Evolutionary conservation across 2,797 vertebrate species (phyloP).

Genomic region (Clarias pachynema): DNA sequence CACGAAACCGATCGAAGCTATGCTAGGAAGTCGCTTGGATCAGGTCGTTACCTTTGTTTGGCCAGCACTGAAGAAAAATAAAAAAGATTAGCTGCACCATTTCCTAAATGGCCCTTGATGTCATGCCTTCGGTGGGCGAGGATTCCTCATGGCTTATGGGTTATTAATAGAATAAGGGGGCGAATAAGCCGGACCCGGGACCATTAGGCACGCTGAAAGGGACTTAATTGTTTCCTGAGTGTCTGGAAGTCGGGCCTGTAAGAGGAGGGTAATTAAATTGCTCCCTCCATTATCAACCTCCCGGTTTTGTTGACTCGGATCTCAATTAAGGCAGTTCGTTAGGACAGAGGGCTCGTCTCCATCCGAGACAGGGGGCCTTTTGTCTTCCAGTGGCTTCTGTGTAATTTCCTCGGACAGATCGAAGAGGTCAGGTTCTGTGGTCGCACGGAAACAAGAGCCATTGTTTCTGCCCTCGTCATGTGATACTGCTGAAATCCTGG

Average conservation of each 20-base stretch:
- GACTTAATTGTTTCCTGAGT: conserved; percentile 76
- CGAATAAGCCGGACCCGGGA: conserved; percentile 73
- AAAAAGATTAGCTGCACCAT: conserved; percentile 34
- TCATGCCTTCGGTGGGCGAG: conserved; percentile 61
- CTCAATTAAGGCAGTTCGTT: conserved; percentile 78
- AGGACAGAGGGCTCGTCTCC: conserved; percentile 62
- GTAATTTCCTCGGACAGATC: conserved; percentile 20
- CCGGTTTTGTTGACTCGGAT: conserved; percentile 61
- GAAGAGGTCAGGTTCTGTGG: not conserved
- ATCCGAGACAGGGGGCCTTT: conserved; percentile 35
- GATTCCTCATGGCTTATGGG: conserved; percentile 74
- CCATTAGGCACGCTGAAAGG: conserved; percentile 76
- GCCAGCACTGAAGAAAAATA: conserved; percentile 27
- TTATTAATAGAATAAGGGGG: conserved; percentile 81
- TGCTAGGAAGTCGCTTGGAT: not conserved
- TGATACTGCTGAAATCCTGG: not conserved
- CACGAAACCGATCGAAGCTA: not conserved
- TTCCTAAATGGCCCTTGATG: conserved; percentile 63
- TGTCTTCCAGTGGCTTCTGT: conserved; percentile 27
- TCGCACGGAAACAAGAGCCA: not conserved
- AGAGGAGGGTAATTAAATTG: conserved; percentile 78
- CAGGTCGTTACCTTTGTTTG: not conserved
- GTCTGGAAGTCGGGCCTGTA: conserved; percentile 59
- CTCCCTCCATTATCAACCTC: conserved; percentile 73
- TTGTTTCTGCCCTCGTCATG: not conserved